phyloP scores from a whole-genome alignment of 2,797 vertebrate species.

The Phyllotis vaccarum region DNA sequence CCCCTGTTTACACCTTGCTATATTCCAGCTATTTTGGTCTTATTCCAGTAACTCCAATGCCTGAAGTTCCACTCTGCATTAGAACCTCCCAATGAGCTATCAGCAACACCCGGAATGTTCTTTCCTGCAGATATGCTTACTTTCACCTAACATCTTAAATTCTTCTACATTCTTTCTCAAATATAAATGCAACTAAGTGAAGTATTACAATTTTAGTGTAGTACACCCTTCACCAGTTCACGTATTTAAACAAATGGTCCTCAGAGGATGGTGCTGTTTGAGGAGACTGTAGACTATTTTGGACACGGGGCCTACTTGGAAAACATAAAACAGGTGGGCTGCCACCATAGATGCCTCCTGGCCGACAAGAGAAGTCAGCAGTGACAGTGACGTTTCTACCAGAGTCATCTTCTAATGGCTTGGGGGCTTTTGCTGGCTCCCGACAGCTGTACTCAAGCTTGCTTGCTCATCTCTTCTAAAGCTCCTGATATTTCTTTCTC shows the following conservation, averaged over 20 bases:
- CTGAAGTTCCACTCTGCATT: not conserved
- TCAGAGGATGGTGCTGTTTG: not conserved
- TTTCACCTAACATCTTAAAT: not conserved
- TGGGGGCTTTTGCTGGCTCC: not conserved
- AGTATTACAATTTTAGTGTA: not conserved
- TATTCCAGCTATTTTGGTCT: not conserved
- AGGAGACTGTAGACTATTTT: not conserved
- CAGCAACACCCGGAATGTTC: not conserved
- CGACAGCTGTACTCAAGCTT: not conserved
- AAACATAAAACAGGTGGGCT: not conserved
- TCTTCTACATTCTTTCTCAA: not conserved
- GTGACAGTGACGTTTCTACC: not conserved
- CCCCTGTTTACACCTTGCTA: not conserved
- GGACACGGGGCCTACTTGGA: not conserved
- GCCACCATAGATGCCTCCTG: not conserved
- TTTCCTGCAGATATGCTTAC: not conserved
- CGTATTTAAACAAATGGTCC: not conserved
- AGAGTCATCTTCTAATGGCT: not conserved
- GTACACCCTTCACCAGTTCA: too few relatives aligned
- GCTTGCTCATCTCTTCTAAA: not conserved
- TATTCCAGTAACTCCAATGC: not conserved
- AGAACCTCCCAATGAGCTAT: not conserved
- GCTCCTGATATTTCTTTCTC: not conserved
- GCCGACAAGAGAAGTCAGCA: not conserved
- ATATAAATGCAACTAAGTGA: slow-evolving; percentile 28